phyloP scores from a whole-genome alignment of 2,113 vertebrate genomes.

The Seriola quinqueradiata region DNA sequence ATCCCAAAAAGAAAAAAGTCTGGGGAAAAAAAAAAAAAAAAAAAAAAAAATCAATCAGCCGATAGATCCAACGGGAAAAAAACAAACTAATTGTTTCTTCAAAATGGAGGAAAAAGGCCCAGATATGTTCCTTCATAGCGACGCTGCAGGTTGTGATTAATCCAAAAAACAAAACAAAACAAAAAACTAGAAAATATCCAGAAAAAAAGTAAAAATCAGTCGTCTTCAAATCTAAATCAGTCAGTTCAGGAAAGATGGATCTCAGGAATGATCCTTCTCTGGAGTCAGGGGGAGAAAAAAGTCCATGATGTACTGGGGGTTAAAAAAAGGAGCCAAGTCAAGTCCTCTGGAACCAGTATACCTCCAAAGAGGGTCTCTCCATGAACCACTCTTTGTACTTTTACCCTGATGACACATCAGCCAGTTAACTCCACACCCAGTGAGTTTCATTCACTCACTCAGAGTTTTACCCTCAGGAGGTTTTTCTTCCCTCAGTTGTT shows the following conservation, averaged over 20 bases:
- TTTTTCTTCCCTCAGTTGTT: slow-evolving; percentile 4
- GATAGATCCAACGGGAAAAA: not conserved
- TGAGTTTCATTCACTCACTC: not conserved
- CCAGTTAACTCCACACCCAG: not conserved
- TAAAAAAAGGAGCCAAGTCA: not conserved
- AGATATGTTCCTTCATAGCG: not conserved
- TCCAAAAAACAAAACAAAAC: not conserved
- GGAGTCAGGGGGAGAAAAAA: not conserved
- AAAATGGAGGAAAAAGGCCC: not conserved
- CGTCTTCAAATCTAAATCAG: not conserved
- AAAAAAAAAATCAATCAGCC: not conserved
- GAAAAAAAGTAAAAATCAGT: not conserved
- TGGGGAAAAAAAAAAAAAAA: not conserved
- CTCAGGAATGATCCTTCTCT: not conserved
- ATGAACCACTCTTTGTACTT: slow-evolving; percentile 75
- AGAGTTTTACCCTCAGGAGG: not conserved
- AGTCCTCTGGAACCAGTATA: slow-evolving; percentile 37
- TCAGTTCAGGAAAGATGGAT: not conserved
- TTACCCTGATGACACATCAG: slow-evolving; percentile 54
- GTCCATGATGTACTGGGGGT: slow-evolving; percentile 11
- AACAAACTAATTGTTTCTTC: slow-evolving; percentile 31
- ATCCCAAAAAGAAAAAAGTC: not conserved
- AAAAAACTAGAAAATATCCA: not conserved
- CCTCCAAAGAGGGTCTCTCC: slow-evolving; percentile 77
- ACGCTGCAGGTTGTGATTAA: not conserved